Evolutionary conservation across 2,797 vertebrate species (phyloP), one percentile per base, ranked within the genome.

Genomic region (Scolopax rusticola): DNA sequence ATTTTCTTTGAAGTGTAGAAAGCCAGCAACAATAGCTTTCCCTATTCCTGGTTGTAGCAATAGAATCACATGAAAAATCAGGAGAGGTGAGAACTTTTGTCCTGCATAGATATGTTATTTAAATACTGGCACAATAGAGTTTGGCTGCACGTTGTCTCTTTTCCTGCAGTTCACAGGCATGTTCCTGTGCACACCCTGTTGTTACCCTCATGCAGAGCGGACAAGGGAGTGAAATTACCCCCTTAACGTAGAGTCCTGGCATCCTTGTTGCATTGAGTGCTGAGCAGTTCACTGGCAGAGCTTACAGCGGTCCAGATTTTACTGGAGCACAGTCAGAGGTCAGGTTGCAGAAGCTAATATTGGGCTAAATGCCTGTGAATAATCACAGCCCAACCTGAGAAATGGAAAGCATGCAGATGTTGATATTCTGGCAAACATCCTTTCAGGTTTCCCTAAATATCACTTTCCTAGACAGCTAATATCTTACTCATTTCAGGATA

Each of bases 111-210:
- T 13, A 43, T 10, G n/a, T 64, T 68, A 21, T 43, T 74, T 73
- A 73, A 91, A 57, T 81, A 65, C 33, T 67, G 54, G 41, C 65
- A 61, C 53, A 57, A 23, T 33, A 54, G 11, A 32, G 8, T 74
- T 60, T 69, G 64, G 68, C 90, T 51, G 57, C 38, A 67, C 15
- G 1, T 40, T 64, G 53, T 25, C 70, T 78, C 60, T 83, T 93
- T 94, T 96, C 87, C 90, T 93, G 78, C 71, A 57, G 48, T 70
- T 89, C 2, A 3, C 21, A 81, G 60, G 25, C 23, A 19, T 36
- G 33, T 18, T 68, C 64, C 77, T 64, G 76, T 4, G 6, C 40
- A 54, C 45, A 27, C 6, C 11, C 43, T 79, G 54, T 73, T 56
- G 40, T 76, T 68, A 40, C 17, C 25, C 33, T 78, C 18, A 27